Evolutionary conservation across 2,797 vertebrate genomes (phyloP).

Genomic region (Tadarida brasiliensis): DNA sequence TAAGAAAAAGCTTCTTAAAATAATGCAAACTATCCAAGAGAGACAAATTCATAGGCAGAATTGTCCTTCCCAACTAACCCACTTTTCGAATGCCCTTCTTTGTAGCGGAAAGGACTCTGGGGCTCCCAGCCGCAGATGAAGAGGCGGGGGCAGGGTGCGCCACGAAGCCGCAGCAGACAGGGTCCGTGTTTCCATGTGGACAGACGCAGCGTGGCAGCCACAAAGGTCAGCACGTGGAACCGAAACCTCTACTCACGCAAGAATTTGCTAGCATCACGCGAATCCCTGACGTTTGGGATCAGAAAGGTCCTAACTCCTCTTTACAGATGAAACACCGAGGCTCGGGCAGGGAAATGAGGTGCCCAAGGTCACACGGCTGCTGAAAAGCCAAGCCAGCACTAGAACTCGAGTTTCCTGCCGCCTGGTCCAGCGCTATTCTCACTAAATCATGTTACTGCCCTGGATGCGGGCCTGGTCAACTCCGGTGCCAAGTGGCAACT

Average conservation of each 20-base stretch:
- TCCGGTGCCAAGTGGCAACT: constrained; percentile 64
- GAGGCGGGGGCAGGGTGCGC: not conserved
- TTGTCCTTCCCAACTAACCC: not conserved
- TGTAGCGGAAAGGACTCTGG: not conserved
- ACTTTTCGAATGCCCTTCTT: not conserved
- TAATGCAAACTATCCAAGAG: not conserved
- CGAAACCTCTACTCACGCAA: not conserved
- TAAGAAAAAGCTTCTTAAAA: constrained; percentile 19
- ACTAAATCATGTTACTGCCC: constrained; percentile 67
- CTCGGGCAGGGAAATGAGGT: constrained; percentile 37
- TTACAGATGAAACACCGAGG: not conserved
- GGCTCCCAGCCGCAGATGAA: not conserved
- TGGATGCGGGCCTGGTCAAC: constrained; percentile 61
- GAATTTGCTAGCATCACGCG: not conserved
- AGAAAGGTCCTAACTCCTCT: not conserved
- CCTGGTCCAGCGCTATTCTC: not conserved
- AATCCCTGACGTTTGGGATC: not conserved
- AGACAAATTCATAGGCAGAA: not conserved
- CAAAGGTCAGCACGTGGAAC: not conserved
- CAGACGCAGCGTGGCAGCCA: not conserved
- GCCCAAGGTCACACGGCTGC: constrained; percentile 43
- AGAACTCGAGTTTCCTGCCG: constrained; percentile 38
- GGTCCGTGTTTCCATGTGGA: not conserved
- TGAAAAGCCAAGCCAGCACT: not conserved
- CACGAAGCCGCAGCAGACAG: not conserved